A percentile compares a stretch with the other conserved stretches of the same genome.
These are phyloP conservation scores for Ammodytes marinus DNA, from an alignment of 2,113 vertebrate species.

Conservation along the genomic window DNA sequence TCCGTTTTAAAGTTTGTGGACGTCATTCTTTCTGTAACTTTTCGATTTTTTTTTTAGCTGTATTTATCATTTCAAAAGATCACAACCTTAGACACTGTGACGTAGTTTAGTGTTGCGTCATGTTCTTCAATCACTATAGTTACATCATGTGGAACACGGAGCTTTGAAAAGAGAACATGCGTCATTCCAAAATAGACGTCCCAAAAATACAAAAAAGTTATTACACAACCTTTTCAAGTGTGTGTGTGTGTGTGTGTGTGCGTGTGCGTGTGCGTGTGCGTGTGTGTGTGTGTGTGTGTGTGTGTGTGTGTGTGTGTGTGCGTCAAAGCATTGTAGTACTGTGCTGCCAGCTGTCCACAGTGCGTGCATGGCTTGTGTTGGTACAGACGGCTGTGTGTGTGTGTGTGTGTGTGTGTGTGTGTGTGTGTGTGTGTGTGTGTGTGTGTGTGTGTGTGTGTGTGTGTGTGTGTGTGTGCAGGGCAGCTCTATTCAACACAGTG, in stretches of 20 bases:
- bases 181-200: not conserved
- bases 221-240: not conserved
- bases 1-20: not conserved
- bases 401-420: slow-evolving; percentile 12
- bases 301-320: not conserved
- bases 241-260: not conserved
- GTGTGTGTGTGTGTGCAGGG: not conserved
- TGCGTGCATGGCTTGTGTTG: slow-evolving; percentile 57
- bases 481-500: slow-evolving; percentile 9
- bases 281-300: slow-evolving; percentile 1
- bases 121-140: not conserved
- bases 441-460: slow-evolving; percentile 11
- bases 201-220: not conserved
- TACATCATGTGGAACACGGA: not conserved
- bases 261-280: not conserved
- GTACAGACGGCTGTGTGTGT: slow-evolving; percentile 8
- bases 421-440: slow-evolving; percentile 25
- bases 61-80: not conserved
- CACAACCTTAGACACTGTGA: too few species aligned
- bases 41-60: not conserved
- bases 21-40: not conserved
- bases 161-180: not conserved
- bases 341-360: slow-evolving; percentile 4
- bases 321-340: not conserved
- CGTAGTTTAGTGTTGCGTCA: not conserved